These are phyloP conservation scores for Micrasema minimum DNA, from an alignment of 1,140 invertebrate genomes.

Conservation along the genomic window DNA sequence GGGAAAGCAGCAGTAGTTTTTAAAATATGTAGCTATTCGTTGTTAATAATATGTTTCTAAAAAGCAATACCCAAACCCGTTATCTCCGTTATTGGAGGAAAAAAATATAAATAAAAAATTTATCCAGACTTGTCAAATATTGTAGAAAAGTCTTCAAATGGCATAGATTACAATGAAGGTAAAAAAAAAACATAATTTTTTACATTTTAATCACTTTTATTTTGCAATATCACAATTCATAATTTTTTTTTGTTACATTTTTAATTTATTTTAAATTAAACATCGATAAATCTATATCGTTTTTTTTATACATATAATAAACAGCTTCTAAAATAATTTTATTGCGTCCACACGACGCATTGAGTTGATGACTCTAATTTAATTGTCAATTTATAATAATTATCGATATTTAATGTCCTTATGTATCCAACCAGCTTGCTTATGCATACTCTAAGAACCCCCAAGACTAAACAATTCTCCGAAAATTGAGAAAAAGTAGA, in stretches of 20 bases:
- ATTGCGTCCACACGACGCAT: slow-evolving; percentile 37
- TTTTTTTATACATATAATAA: slow-evolving; percentile 44
- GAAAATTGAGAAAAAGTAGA: slow-evolving; percentile 2
- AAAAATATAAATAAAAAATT: too few species aligned
- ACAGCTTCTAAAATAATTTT: slow-evolving; percentile 51
- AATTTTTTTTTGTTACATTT: slow-evolving; percentile 51
- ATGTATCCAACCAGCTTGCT: too few species aligned
- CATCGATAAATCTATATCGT: slow-evolving; percentile 52
- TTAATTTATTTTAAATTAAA: slow-evolving; percentile 51
- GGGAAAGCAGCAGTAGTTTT: too few species aligned
- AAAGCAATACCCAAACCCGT: too few species aligned
- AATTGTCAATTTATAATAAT: slow-evolving; percentile 4
- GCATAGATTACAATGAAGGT: too few species aligned
- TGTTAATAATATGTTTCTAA: too few species aligned
- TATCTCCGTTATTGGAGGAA: too few species aligned
- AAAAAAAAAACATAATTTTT: slow-evolving; percentile 33
- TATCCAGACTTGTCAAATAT: too few species aligned
- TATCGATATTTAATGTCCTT: slow-evolving; percentile 2
- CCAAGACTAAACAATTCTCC: too few species aligned
- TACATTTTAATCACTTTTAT: slow-evolving; percentile 42
- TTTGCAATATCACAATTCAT: slow-evolving; percentile 53
- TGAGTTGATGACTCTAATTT: slow-evolving; percentile 6
- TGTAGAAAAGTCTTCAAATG: too few species aligned
- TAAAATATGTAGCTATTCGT: too few species aligned
- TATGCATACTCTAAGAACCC: too few species aligned